A percentile compares a stretch with the other conserved stretches of the same genome.
phyloP scores from a whole-genome alignment of 2,888 invertebrate species.

The Aleiodes leptofemur region DNA sequence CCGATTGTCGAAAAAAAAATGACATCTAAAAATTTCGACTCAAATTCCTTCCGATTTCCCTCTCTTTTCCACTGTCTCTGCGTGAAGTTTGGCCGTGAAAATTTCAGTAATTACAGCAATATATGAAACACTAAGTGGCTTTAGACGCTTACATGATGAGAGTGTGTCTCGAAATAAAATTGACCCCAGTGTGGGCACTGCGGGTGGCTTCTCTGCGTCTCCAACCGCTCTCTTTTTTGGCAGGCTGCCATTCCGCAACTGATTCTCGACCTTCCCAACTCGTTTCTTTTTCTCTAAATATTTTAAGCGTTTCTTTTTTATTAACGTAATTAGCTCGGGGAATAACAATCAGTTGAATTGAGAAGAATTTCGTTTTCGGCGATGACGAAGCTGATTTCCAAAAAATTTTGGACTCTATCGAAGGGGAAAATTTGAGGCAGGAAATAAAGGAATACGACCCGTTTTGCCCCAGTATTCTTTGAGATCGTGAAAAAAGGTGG shows the following conservation, averaged over 20 bases:
- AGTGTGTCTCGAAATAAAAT: conserved; percentile 23
- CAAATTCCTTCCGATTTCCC: neutral
- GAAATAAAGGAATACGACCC: no score
- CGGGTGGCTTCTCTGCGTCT: conserved; percentile 25
- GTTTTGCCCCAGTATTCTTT: no score
- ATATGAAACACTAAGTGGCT: conserved; percentile 1
- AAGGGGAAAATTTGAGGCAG: no score
- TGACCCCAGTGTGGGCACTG: conserved; percentile 13
- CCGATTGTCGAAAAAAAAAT: neutral
- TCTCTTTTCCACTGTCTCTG: neutral
- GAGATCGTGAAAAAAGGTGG: no score
- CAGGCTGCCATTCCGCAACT: conserved; percentile 4
- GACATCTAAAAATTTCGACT: neutral
- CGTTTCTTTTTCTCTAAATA: neutral
- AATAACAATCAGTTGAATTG: no score
- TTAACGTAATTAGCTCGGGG: neutral
- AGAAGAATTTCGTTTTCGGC: no score
- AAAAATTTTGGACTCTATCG: no score
- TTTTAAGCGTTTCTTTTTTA: neutral
- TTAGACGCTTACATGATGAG: conserved; percentile 1
- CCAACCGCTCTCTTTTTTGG: conserved; percentile 19
- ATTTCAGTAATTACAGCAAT: conserved; percentile 22
- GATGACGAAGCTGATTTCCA: no score
- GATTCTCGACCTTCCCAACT: conserved; percentile 6
- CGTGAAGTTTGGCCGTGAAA: conserved; percentile 23